A percentile compares a stretch with the other conserved stretches of the same genome.
Evolutionary conservation across 2,888 invertebrate species (phyloP).

Genomic region (Xanthorhoe spadicearia): DNA sequence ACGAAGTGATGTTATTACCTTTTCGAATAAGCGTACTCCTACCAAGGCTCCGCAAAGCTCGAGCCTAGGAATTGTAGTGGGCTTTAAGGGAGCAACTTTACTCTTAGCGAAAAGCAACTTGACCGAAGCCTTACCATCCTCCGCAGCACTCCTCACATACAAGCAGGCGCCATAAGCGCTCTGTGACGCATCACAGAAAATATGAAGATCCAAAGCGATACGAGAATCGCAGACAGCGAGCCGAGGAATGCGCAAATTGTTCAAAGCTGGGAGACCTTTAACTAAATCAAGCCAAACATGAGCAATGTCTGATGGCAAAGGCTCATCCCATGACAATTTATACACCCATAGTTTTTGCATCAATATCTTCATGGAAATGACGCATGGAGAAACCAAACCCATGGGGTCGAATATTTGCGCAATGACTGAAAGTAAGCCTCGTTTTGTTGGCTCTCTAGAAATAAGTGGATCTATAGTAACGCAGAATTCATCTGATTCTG

Average conservation of each 20-base stretch:
- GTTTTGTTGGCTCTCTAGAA: slow-evolving; percentile 45
- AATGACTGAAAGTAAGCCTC: slow-evolving; percentile 36
- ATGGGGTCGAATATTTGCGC: slow-evolving; percentile 44
- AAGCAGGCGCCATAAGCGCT: slow-evolving; percentile 48
- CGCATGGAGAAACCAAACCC: slow-evolving; percentile 41
- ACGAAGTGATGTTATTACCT: slow-evolving; percentile 38
- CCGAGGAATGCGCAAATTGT: slow-evolving; percentile 41
- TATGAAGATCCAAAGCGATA: slow-evolving; percentile 40
- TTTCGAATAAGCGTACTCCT: slow-evolving; percentile 45
- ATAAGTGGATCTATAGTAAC: slow-evolving; percentile 30
- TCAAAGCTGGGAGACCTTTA: slow-evolving; percentile 32
- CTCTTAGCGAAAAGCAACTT: slow-evolving; percentile 45
- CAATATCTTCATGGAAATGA: slow-evolving; percentile 45
- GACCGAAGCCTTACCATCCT: slow-evolving; percentile 27
- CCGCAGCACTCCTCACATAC: slow-evolving; percentile 40
- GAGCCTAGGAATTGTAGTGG: slow-evolving; percentile 48
- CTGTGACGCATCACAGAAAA: slow-evolving; percentile 49
- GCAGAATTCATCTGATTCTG: slow-evolving; percentile 41
- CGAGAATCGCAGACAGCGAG: slow-evolving; percentile 37
- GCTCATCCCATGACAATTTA: slow-evolving; percentile 46
- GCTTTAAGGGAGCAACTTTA: slow-evolving; percentile 46
- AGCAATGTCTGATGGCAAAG: slow-evolving; percentile 4
- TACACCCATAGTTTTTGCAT: slow-evolving; percentile 44
- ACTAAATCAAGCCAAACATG: slow-evolving; percentile 1
- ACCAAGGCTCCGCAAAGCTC: slow-evolving; percentile 51